A percentile compares a stretch with the other conserved stretches of the same genome.
Conservation (phyloP, 2,888 invertebrate species). For the Microplitis deprimator region DNA sequence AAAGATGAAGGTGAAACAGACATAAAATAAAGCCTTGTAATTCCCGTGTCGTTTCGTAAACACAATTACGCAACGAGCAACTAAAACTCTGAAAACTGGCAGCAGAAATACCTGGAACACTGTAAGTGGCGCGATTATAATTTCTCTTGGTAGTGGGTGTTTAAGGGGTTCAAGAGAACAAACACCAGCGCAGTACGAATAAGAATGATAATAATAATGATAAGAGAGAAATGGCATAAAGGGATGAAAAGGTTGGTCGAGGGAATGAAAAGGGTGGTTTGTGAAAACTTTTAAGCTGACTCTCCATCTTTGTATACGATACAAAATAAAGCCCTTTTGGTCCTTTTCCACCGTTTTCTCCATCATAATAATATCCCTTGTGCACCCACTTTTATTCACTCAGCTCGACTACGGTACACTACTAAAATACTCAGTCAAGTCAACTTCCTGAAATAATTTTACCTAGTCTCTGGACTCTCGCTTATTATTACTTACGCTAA, state of each 20-base stretch:
- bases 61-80: constrained; percentile 56
- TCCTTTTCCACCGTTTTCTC: background rate
- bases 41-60: constrained; percentile 58
- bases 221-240: background rate
- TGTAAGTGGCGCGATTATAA: constrained; percentile 66
- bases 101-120: constrained; percentile 39
- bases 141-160: constrained; percentile 49
- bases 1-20: constrained; percentile 11
- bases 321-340: constrained; percentile 29
- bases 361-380: background rate
- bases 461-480: background rate
- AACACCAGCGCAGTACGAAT: background rate
- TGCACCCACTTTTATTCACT: background rate
- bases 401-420: background rate
- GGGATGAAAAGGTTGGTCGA: constrained; percentile 2
- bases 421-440: background rate
- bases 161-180: background rate
- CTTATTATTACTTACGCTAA: background rate
- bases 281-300: constrained; percentile 32
- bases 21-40: constrained; percentile 53
- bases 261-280: constrained; percentile 10
- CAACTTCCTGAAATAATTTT: background rate
- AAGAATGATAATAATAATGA: background rate
- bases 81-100: constrained; percentile 31
- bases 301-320: constrained; percentile 12